Conservation (phyloP, 2,113 vertebrate species). For the Sprattus sprattus region DNA sequence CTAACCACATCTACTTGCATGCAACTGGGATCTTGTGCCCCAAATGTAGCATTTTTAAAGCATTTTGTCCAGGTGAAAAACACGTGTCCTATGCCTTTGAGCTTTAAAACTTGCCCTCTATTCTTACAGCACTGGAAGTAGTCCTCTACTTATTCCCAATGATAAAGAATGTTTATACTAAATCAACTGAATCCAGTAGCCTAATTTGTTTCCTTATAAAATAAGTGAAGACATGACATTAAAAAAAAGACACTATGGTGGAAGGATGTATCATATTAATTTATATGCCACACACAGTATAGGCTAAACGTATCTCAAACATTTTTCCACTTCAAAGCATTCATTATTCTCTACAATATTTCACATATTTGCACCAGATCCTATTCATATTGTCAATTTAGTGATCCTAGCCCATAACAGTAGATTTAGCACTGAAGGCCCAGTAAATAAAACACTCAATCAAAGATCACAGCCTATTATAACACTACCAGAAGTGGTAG, state of each 20-base stretch:
- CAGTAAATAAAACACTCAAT: not conserved
- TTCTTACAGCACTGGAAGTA: no score
- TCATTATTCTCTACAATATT: slow-evolving; percentile 11
- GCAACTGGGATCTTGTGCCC: no score
- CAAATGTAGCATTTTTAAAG: no score
- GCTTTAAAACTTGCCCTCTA: no score
- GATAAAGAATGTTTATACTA: no score
- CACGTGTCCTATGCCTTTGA: no score
- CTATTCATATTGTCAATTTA: not conserved
- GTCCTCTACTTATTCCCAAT: no score
- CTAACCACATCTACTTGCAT: no score
- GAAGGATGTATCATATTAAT: not conserved
- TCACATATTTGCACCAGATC: slow-evolving; percentile 9
- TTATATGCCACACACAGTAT: slow-evolving; percentile 17
- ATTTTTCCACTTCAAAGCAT: slow-evolving; percentile 6
- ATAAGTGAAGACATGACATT: not conserved
- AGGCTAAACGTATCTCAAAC: not conserved
- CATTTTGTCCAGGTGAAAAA: no score
- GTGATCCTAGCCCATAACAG: not conserved
- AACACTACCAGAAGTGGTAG: not conserved
- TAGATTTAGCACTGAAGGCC: not conserved
- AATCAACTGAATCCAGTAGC: no score
- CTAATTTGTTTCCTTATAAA: no score
- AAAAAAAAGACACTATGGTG: not conserved
- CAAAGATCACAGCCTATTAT: not conserved